Evolutionary conservation across 1,140 invertebrate genomes (phyloP), one percentile per base, ranked within the genome.

Genomic region (Elymnias hypermnestra): DNA sequence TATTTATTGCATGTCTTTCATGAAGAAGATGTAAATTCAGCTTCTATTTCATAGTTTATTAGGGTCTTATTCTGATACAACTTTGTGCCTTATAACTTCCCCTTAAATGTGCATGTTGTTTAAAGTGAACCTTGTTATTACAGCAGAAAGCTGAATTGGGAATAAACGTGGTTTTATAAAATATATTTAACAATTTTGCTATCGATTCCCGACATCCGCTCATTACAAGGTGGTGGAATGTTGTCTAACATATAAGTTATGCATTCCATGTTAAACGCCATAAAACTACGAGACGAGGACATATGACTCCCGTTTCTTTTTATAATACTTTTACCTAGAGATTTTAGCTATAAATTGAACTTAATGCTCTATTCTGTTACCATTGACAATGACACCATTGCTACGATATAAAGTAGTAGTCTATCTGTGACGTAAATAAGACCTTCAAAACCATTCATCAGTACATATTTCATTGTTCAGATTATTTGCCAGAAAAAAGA

Each of bases 151-250:
- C 58, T 41, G 33, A 53, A 62, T 70, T 60, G 9, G 19, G 36
- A 33, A 44, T 35, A 41, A 31, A 44, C 48, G 36, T 66, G 54
- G 55, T 63, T 69, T 65, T 67, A 63, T 75, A 76, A 72, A 75
- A 73, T 75, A 73, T 73, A 66, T 59, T 49, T 54, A n/a, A 74
- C 70, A 75, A 72, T 77, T 79, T 74, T 63, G 63, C 69, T 72
- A 77, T 78, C 70, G 70, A 75, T 79, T 65, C 72, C 64, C 67
- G 67, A 77, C 72, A 72, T 76, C 76, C 71, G 72, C 68, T 79
- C 73, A 77, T 78, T 79, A 79, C 77, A 82, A 76, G 72, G 62
- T 72, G 63, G 51, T 69, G 72, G 76, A 83, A 83, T 83, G 75
- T 68, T 75, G 72, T 71, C 63, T 57, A 59, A 63, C 58, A 72